phyloP scores from a whole-genome alignment of 2,797 vertebrate species.

The Tympanoctomys barrerae region DNA sequence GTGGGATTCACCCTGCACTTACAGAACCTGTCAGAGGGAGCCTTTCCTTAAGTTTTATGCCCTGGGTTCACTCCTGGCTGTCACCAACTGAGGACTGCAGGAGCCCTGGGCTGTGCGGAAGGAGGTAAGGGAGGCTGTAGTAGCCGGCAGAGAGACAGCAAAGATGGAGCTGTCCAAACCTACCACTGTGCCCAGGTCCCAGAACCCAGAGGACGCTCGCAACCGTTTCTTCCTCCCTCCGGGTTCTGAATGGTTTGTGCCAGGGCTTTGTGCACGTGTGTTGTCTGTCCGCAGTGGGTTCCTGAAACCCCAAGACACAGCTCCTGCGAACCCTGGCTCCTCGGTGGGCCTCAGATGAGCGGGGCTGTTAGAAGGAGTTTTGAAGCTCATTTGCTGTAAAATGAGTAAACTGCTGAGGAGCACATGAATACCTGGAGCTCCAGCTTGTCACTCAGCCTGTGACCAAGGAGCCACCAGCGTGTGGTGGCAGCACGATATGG shows the following conservation, averaged over 20 bases:
- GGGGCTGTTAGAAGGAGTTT: not conserved
- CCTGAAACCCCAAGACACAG: not conserved
- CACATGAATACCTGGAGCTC: not conserved
- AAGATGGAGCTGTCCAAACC: not conserved
- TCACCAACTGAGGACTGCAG: not conserved
- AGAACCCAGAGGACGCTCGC: not conserved
- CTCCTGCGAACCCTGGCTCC: not conserved
- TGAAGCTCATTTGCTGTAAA: not conserved
- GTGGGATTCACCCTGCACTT: not conserved
- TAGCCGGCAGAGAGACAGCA: not conserved
- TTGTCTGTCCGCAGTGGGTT: not conserved
- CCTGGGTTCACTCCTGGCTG: not conserved
- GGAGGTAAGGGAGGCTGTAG: not conserved
- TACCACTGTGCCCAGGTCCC: not conserved
- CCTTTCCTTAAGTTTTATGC: not conserved
- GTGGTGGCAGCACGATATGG: fast-evolving
- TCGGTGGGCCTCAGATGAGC: not conserved
- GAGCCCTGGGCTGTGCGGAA: not conserved
- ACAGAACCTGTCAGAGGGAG: not conserved
- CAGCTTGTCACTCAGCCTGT: not conserved
- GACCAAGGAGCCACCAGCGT: not conserved
- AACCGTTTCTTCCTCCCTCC: not conserved
- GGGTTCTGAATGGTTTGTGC: not conserved
- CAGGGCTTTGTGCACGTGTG: not conserved
- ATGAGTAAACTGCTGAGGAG: not conserved